Evolutionary conservation across 2,113 vertebrate genomes (phyloP).

Genomic region (Tor tambroides): DNA sequence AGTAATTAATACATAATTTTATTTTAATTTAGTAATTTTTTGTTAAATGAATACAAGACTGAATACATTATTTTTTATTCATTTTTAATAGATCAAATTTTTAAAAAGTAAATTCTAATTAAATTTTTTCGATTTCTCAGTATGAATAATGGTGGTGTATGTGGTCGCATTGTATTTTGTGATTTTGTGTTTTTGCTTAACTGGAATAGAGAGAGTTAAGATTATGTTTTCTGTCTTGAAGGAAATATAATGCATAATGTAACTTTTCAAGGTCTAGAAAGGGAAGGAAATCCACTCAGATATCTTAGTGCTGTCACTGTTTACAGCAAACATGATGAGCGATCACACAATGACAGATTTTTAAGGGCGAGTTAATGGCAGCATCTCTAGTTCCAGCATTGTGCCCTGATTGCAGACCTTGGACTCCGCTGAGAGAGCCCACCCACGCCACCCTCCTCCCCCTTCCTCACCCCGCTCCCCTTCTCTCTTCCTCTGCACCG

Average conservation of each 20-base stretch:
- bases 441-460: slow-evolving; percentile 26
- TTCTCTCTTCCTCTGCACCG: slow-evolving; percentile 68
- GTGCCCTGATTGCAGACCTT: slow-evolving; percentile 31
- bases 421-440: slow-evolving; percentile 54
- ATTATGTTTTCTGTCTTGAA: neutral
- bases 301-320: neutral
- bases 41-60: no score
- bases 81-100: no score
- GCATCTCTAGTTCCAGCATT: neutral
- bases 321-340: neutral
- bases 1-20: neutral
- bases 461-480: slow-evolving; percentile 48
- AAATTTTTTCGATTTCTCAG: neutral
- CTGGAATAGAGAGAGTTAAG: neutral
- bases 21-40: neutral
- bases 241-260: neutral
- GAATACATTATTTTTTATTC: no score
- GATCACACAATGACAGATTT: neutral
- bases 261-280: neutral
- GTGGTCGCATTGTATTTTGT: neutral
- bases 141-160: neutral
- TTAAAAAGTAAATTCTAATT: neutral
- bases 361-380: neutral
- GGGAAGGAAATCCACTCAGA: neutral
- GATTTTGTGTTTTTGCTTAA: neutral